Conservation (phyloP, 2,797 vertebrate genomes). For the Centropyge bicolor region DNA sequence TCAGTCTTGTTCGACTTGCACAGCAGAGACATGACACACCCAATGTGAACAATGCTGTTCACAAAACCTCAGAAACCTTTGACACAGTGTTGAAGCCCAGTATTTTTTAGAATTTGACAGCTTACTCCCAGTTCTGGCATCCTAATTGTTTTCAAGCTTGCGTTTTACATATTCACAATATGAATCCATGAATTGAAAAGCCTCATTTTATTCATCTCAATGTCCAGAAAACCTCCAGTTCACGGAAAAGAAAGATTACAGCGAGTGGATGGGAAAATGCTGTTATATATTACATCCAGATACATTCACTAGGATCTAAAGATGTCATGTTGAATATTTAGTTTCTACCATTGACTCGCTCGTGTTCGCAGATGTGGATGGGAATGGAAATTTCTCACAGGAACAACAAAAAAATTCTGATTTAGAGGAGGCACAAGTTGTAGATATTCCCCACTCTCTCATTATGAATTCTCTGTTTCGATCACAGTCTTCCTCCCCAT, state of each 20-base stretch:
- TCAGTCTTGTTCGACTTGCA: too few relatives aligned
- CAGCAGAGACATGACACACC: background rate
- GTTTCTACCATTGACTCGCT: conserved; percentile 2
- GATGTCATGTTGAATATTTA: conserved; percentile 12
- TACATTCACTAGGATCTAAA: background rate
- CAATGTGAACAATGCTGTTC: background rate
- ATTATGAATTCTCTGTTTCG: conserved; percentile 61
- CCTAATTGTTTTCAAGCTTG: background rate
- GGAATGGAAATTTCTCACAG: conserved; percentile 40
- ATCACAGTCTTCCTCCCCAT: conserved; percentile 60
- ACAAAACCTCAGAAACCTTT: background rate
- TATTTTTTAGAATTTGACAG: background rate
- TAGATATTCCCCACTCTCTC: conserved; percentile 57
- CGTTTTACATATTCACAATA: background rate
- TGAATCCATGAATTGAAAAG: background rate
- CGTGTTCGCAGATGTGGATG: conserved; percentile 44
- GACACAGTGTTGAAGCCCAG: background rate
- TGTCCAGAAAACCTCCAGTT: background rate
- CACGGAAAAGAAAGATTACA: background rate
- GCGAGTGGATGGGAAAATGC: background rate
- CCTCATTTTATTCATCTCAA: background rate
- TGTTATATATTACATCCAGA: background rate
- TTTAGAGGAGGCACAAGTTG: conserved; percentile 47
- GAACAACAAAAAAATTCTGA: conserved; percentile 40
- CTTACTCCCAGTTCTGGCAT: background rate